These are phyloP conservation scores for Druon quercuslanigerum DNA, from an alignment of 1,140 invertebrate genomes.

Conservation along the genomic window DNA sequence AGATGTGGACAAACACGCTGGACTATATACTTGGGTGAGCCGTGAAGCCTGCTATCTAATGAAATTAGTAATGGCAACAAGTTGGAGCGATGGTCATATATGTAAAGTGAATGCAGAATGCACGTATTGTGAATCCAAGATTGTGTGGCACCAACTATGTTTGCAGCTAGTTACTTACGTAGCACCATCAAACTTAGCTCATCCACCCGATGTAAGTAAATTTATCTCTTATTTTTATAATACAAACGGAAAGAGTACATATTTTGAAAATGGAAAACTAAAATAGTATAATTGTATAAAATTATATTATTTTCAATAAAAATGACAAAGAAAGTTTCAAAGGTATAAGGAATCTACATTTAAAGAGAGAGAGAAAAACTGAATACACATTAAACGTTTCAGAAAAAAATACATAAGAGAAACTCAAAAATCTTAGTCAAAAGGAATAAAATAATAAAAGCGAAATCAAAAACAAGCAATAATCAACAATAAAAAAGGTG, in stretches of 20 bases:
- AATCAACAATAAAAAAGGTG: no score
- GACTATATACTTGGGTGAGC: conserved; percentile 85
- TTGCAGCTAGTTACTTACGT: conserved; percentile 87
- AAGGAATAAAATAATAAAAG: no score
- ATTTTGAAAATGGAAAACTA: no score
- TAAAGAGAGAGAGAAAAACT: no score
- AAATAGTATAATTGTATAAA: no score
- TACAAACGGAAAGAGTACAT: background rate
- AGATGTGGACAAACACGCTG: conserved; percentile 89
- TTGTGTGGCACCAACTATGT: conserved; percentile 95
- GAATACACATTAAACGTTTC: no score
- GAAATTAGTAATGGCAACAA: conserved; percentile 87
- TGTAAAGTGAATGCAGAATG: conserved; percentile 85
- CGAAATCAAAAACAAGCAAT: no score
- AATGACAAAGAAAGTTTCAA: no score
- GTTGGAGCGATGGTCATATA: conserved; percentile 84
- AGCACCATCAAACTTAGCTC: conserved; percentile 83
- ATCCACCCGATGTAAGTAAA: conserved; percentile 84
- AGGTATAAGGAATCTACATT: no score
- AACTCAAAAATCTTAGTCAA: no score
- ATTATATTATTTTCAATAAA: no score
- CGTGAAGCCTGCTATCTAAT: conserved; percentile 87
- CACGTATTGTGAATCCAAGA: conserved; percentile 91
- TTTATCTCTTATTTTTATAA: background rate
- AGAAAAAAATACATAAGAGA: no score